phyloP scores from a whole-genome alignment of 1,140 invertebrate genomes.

The Paramacrobiotus metropolitanus region DNA sequence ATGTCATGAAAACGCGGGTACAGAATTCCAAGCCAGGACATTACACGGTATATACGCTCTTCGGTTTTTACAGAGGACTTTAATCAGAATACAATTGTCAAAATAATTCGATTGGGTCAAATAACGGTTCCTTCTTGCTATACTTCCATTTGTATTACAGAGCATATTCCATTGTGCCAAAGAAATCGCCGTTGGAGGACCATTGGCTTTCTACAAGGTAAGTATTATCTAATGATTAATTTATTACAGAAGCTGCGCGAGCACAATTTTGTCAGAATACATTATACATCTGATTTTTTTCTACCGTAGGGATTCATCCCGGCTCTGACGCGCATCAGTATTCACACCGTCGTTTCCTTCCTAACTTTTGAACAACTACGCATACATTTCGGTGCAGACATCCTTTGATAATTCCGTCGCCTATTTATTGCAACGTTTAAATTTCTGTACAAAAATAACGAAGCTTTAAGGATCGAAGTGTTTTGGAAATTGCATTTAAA shows the following conservation, averaged over 20 bases:
- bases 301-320: neutral
- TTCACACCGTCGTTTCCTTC: neutral
- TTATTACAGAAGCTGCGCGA: too few relatives aligned
- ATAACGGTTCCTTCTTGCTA: too few relatives aligned
- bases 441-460: neutral
- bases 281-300: neutral
- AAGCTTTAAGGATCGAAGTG: neutral
- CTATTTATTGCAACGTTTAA: too few relatives aligned
- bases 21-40: neutral
- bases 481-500: neutral
- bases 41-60: neutral
- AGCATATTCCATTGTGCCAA: neutral
- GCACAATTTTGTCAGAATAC: neutral
- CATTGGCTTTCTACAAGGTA: neutral
- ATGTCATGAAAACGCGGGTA: neutral
- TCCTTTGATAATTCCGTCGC: too few relatives aligned
- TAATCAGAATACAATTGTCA: too few relatives aligned
- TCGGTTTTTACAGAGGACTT: too few relatives aligned
- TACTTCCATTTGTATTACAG: neutral
- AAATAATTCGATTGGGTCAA: too few relatives aligned
- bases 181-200: neutral
- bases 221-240: too few relatives aligned
- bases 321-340: neutral
- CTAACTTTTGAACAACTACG: constrained; percentile 1
- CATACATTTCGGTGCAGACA: neutral